A percentile compares a stretch with the other conserved stretches of the same genome.
These are phyloP conservation scores for Rhogogaster chlorosoma DNA, from an alignment of 2,888 invertebrate species.

Conservation along the genomic window DNA sequence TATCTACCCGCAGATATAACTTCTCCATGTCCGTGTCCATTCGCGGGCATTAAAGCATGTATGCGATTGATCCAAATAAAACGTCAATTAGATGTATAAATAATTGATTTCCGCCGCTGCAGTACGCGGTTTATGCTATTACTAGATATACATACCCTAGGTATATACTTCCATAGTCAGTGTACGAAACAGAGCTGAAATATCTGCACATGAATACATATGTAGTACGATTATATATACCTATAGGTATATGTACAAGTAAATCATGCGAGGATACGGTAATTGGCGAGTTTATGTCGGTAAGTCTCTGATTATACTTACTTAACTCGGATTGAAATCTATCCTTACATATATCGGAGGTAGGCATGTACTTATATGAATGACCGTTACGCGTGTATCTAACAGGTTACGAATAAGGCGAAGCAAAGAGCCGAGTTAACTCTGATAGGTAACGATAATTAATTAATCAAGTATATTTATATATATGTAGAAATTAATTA, in stretches of 20 bases:
- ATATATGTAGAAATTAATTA: neutral
- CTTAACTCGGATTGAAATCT: neutral
- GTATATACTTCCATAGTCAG: neutral
- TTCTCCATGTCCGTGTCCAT: neutral
- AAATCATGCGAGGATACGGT: neutral
- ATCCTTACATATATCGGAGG: neutral
- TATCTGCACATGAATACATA: neutral
- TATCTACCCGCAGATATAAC: neutral
- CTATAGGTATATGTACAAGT: neutral
- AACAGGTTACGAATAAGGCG: neutral
- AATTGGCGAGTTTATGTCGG: slow-evolving; percentile 7
- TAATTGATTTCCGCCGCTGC: slow-evolving; percentile 37
- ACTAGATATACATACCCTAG: neutral
- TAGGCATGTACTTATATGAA: neutral
- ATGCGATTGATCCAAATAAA: slow-evolving; percentile 41
- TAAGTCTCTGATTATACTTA: neutral
- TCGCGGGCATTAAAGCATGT: neutral
- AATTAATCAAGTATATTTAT: too few species aligned
- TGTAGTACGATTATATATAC: neutral
- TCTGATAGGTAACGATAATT: neutral
- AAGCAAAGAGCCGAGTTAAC: neutral
- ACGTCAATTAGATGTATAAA: slow-evolving; percentile 45
- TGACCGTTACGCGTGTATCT: neutral
- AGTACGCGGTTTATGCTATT: neutral
- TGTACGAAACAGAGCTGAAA: neutral